A percentile compares a stretch with the other conserved stretches of the same genome.
phyloP scores from a whole-genome alignment of 2,888 invertebrate species.

The Metopia argyrocephala region DNA sequence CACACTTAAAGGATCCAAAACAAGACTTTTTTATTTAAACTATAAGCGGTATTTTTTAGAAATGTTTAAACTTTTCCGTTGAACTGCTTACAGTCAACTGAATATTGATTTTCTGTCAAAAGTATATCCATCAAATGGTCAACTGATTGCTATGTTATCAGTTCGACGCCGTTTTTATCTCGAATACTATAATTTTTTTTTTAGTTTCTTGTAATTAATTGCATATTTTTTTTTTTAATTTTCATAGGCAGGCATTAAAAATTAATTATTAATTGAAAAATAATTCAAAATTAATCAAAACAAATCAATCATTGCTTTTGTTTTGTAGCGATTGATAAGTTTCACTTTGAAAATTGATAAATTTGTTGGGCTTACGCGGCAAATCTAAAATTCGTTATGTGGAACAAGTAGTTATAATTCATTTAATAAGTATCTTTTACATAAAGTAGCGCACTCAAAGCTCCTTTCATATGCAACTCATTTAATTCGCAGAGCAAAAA shows the following conservation, averaged over 20 bases:
- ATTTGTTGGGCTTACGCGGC: neutral
- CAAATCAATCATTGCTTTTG: slow-evolving; percentile 37
- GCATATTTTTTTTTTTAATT: neutral
- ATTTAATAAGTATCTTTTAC: too few species aligned
- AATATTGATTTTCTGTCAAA: slow-evolving; percentile 28
- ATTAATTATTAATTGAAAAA: slow-evolving; percentile 56
- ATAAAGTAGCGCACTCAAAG: too few species aligned
- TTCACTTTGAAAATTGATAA: slow-evolving; percentile 34
- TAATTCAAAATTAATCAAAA: slow-evolving; percentile 60
- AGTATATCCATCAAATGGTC: slow-evolving; percentile 67
- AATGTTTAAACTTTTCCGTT: slow-evolving; percentile 35
- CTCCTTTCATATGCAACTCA: too few species aligned
- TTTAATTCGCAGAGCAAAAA: too few species aligned
- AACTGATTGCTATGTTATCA: neutral
- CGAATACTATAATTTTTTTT: neutral
- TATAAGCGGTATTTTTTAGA: neutral
- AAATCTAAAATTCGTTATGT: too few species aligned
- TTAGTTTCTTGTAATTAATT: neutral
- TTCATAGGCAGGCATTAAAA: slow-evolving; percentile 10
- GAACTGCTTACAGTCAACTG: slow-evolving; percentile 67
- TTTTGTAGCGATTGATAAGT: slow-evolving; percentile 1
- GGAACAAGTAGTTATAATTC: too few species aligned
- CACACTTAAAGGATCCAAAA: neutral
- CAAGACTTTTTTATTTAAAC: neutral
- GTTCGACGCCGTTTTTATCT: neutral